A percentile compares a stretch with the other conserved stretches of the same genome.
Evolutionary conservation across 2,888 invertebrate genomes (phyloP).

Genomic region (Epiperipatus broadwayi): DNA sequence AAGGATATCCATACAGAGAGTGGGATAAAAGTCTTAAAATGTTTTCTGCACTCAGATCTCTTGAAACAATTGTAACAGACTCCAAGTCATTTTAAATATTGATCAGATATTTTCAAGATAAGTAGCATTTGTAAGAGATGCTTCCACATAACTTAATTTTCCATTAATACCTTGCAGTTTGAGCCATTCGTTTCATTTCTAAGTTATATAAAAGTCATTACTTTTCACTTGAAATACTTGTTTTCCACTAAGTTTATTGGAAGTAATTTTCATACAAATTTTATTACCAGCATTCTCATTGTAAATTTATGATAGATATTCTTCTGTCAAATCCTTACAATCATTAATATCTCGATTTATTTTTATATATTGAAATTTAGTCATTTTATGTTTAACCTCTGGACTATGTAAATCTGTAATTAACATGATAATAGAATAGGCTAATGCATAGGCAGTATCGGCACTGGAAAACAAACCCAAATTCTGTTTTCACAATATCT

Average conservation of each 20-base stretch:
- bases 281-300: constrained; percentile 35
- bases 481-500: constrained; percentile 34
- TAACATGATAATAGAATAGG: constrained; percentile 37
- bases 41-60: too few species aligned
- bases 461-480: constrained; percentile 70
- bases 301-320: constrained; percentile 33
- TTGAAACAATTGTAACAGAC: too few species aligned
- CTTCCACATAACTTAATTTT: constrained; percentile 29
- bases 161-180: constrained; percentile 31
- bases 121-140: constrained; percentile 33
- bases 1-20: too few species aligned
- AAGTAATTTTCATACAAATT: constrained; percentile 33
- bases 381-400: constrained; percentile 35
- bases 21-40: too few species aligned
- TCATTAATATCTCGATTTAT: constrained; percentile 37
- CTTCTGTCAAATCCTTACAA: constrained; percentile 32
- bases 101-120: constrained; percentile 36
- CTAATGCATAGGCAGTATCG: constrained; percentile 48
- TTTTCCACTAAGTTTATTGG: too few species aligned
- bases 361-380: constrained; percentile 34
- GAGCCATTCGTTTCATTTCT: constrained; percentile 34
- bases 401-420: constrained; percentile 36
- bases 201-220: constrained; percentile 30
- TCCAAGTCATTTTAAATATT: constrained; percentile 36
- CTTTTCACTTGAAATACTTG: too few species aligned